Percentiles rank a stretch among this genome's conserved stretches.
Conservation (phyloP, 2,888 invertebrate species). For the Polydrusus tereticollis region DNA sequence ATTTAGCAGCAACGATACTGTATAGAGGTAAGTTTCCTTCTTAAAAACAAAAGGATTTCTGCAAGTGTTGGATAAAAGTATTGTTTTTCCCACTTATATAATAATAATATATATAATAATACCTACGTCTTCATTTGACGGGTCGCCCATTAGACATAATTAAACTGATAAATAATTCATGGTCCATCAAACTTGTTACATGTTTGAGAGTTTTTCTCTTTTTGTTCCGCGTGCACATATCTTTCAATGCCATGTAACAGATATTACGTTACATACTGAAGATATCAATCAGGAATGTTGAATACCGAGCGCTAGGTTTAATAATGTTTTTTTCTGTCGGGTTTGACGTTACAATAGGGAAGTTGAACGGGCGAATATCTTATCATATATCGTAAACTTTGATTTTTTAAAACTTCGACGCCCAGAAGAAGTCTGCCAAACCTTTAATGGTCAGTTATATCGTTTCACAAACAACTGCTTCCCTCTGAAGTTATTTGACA, state of each 20-base stretch:
- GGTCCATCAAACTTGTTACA: constrained; percentile 35
- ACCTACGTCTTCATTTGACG: constrained; percentile 14
- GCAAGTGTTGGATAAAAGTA: too few relatives aligned
- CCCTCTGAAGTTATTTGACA: too few relatives aligned
- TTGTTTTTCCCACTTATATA: too few relatives aligned
- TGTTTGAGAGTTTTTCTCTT: constrained; percentile 27
- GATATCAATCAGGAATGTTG: constrained; percentile 34
- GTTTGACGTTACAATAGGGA: constrained; percentile 16
- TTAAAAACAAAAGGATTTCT: too few relatives aligned
- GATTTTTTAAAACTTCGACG: too few relatives aligned
- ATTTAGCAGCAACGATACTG: too few relatives aligned
- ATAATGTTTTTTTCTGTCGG: constrained; percentile 16
- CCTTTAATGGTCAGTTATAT: too few relatives aligned
- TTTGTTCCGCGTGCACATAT: constrained; percentile 23
- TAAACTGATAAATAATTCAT: constrained; percentile 27
- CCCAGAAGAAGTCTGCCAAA: too few relatives aligned
- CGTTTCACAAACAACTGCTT: too few relatives aligned
- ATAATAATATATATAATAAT: too few relatives aligned
- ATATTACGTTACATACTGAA: constrained; percentile 35
- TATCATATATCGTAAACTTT: too few relatives aligned
- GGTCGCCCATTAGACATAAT: not conserved
- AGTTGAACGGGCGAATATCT: not conserved
- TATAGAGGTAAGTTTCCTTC: too few relatives aligned
- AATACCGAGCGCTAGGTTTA: constrained; percentile 24
- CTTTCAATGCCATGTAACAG: constrained; percentile 43